Evolutionary conservation across 2,888 invertebrate species (phyloP).

Genomic region (Parnassius smintheus): DNA sequence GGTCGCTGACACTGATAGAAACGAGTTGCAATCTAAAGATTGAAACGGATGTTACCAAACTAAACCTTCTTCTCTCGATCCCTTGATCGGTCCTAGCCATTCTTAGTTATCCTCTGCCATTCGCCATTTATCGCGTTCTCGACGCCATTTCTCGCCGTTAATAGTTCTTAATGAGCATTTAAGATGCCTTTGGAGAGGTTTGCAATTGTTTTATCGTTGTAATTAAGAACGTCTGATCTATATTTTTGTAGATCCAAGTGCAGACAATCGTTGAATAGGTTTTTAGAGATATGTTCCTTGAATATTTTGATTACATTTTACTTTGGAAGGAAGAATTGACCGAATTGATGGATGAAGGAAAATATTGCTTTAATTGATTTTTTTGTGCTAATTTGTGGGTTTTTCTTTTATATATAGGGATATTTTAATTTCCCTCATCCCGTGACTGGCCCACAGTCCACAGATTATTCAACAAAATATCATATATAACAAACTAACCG

Average conservation of each 20-base stretch:
- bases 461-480: no score
- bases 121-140: constrained; percentile 57
- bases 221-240: constrained; percentile 69
- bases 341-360: no score
- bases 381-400: no score
- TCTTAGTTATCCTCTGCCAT: constrained; percentile 45
- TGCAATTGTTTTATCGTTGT: constrained; percentile 73
- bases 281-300: constrained; percentile 10
- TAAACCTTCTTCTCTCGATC: constrained; percentile 28
- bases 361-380: no score
- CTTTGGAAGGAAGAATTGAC: no score
- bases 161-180: constrained; percentile 71
- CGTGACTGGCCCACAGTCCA: no score
- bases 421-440: no score
- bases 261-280: constrained; percentile 46
- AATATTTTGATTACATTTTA: neutral
- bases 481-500: no score
- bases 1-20: constrained; percentile 23
- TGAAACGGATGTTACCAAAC: constrained; percentile 22
- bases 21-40: constrained; percentile 16
- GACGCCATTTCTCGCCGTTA: constrained; percentile 57
- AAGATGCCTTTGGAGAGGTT: constrained; percentile 59
- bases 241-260: constrained; percentile 48
- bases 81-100: constrained; percentile 34
- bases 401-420: no score